Evolutionary conservation across 1,140 invertebrate species (phyloP).

Genomic region (Saccostrea echinata): DNA sequence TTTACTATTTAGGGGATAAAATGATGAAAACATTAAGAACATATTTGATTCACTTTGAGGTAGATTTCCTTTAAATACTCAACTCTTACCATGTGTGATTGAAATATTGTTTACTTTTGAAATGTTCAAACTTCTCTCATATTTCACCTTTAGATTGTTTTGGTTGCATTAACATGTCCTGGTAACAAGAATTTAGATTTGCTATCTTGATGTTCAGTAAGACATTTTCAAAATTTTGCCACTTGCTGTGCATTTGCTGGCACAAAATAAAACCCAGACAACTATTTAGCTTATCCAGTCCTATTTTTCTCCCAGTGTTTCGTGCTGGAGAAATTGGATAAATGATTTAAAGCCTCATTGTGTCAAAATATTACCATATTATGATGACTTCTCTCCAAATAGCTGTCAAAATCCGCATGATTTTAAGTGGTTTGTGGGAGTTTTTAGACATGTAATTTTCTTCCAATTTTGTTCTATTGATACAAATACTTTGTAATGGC

Average conservation of each 20-base stretch:
- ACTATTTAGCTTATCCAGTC: not conserved
- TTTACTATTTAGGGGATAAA: too few species aligned
- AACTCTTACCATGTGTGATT: too few species aligned
- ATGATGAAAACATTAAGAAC: too few species aligned
- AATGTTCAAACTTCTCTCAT: too few species aligned
- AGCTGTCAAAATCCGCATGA: not conserved
- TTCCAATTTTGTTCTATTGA: not conserved
- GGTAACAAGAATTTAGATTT: too few species aligned
- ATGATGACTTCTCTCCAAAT: conserved; percentile 32
- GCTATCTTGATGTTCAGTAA: not conserved
- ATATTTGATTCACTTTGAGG: too few species aligned
- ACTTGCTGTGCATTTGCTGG: not conserved
- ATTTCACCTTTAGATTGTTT: too few species aligned
- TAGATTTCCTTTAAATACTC: too few species aligned
- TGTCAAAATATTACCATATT: conserved; percentile 33
- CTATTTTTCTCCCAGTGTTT: not conserved
- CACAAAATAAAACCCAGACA: not conserved
- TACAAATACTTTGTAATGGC: not conserved
- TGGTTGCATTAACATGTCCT: too few species aligned
- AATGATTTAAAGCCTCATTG: conserved; percentile 32
- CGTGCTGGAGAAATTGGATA: conserved; percentile 7
- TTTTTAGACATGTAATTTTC: conserved; percentile 27
- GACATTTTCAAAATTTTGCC: not conserved
- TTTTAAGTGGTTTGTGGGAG: not conserved
- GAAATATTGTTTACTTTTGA: too few species aligned